phyloP scores from a whole-genome alignment of 1,140 invertebrate species.

The Hylaeus volcanicus region DNA sequence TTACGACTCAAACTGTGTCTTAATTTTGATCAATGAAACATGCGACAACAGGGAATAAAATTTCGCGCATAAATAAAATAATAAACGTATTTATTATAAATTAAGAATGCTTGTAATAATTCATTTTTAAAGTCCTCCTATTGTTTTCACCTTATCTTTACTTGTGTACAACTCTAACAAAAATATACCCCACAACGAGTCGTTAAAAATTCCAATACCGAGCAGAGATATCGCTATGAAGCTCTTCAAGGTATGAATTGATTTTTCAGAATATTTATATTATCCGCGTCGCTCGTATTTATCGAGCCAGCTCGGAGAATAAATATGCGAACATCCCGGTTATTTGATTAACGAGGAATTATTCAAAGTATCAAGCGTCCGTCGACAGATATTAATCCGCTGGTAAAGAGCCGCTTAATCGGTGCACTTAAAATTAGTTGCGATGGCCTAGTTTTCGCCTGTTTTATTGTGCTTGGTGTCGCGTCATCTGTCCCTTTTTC shows the following conservation, averaged over 20 bases:
- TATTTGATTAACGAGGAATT: conserved; percentile 1
- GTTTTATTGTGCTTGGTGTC: too few relatives aligned
- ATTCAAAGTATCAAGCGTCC: conserved; percentile 8
- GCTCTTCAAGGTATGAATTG: neutral
- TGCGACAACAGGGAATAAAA: neutral
- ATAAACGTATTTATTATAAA: too few relatives aligned
- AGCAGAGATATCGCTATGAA: neutral
- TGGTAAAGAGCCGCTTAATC: conserved; percentile 26
- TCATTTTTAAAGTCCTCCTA: too few relatives aligned
- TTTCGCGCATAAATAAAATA: too few relatives aligned
- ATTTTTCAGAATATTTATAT: neutral
- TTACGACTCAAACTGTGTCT: too few relatives aligned
- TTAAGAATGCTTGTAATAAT: too few relatives aligned
- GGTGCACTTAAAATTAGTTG: conserved; percentile 15
- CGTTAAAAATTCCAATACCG: neutral
- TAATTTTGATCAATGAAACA: too few relatives aligned
- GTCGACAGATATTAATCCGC: conserved; percentile 23
- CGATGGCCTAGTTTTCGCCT: conserved; percentile 10
- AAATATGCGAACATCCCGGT: conserved; percentile 14
- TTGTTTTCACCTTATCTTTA: too few relatives aligned
- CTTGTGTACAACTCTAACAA: too few relatives aligned
- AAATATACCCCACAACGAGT: neutral
- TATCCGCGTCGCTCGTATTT: neutral
- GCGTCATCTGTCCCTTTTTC: conserved; percentile 6
- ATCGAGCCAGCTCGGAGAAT: neutral